Evolutionary conservation across 1,140 invertebrate species (phyloP).

Genomic region (Hylaeus anthracinus): DNA sequence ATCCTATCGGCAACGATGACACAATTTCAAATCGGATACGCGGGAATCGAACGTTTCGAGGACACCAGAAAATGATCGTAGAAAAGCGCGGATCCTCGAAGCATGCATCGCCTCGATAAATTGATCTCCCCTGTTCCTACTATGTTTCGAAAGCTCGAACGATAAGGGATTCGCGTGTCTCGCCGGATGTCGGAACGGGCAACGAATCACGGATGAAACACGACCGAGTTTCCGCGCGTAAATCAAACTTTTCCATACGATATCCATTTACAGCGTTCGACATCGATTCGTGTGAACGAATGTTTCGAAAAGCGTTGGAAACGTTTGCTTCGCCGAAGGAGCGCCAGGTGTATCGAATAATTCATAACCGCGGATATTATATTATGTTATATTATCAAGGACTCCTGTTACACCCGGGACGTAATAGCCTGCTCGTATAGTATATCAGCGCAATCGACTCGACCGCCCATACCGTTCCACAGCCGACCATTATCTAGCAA

Average conservation of each 20-base stretch:
- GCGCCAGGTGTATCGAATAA: too few relatives aligned
- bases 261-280: not conserved
- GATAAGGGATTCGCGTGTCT: not conserved
- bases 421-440: not conserved
- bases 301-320: not conserved
- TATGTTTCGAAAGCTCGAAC: not conserved
- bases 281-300: not conserved
- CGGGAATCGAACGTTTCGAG: not conserved
- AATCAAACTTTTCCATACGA: slow-evolving; percentile 16
- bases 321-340: not conserved
- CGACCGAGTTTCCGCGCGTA: not conserved
- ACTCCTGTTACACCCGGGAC: too few relatives aligned
- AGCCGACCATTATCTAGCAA: not conserved
- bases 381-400: too few relatives aligned
- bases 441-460: slow-evolving; percentile 1
- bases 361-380: too few relatives aligned
- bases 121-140: not conserved
- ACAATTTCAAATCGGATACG: not conserved
- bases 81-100: not conserved
- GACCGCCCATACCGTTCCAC: too few relatives aligned
- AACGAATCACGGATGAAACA: slow-evolving; percentile 10
- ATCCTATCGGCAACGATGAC: too few relatives aligned
- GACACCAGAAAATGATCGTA: not conserved
- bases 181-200: not conserved
- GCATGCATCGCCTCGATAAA: not conserved